Base-by-base conservation (phyloP, 2,113 vertebrate genomes). In the Percina caprodes region DNA sequence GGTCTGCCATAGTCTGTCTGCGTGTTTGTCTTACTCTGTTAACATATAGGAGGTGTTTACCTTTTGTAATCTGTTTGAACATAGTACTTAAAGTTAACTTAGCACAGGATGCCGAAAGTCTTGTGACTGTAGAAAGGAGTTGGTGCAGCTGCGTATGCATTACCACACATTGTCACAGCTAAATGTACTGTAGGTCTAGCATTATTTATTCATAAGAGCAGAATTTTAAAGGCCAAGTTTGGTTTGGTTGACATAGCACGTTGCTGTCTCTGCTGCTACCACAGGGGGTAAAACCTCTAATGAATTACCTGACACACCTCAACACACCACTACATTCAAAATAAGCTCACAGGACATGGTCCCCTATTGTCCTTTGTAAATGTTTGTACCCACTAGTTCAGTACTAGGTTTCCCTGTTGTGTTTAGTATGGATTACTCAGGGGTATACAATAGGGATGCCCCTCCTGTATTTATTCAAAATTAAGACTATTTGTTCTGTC, bases 11-110 rank as follows among this genome's bases (percentile, higher is more conserved):
- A 1, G 12, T 39, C 12, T 51, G 39, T 52, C 35, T 58, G 42
- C 13, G 4, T 73, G 59, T 88, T 77, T 83, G 49, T 59, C 13
- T 13, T 21, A n/a, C 35, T 62, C 26, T 51, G 2, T 62, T 21
- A 26, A 42, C 30, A 8, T 13, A 15, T 72, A 13, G 2, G 56
- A 18, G 55, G 35, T 84, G 77, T 93, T 89, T 85, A 59, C 67
- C 81, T 74, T 58, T 49, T 21, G 4, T 16, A n/a, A 79, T 61
- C 13, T 23, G 4, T 13, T 21, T 15, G 8, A 73, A 54, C 15
- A 21, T 23, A 45, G 61, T 5, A 8, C 46, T 61, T 21, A 26
- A 60, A 16, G 60, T 30, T 42, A 26, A 24, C 26, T 60, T 19
- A 2, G 26, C 46, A 6, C 4, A 49, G 18, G 30, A 52, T 11